Percentiles rank a stretch among this genome's conserved stretches.
Evolutionary conservation across 2,113 vertebrate species (phyloP).

Genomic region (Python bivittatus): DNA sequence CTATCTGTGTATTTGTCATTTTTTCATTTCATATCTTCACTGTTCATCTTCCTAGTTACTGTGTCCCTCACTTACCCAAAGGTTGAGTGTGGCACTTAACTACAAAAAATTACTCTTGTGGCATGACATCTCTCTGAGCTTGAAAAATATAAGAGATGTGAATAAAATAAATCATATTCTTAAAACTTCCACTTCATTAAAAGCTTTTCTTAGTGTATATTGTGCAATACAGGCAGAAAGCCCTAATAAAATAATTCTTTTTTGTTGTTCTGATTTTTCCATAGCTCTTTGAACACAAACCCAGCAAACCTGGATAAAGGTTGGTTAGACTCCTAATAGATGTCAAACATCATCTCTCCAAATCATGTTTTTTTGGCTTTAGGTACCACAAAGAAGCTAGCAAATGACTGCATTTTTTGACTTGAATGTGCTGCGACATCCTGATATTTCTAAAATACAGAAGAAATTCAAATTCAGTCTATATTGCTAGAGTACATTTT

Average conservation of each 20-base stretch:
- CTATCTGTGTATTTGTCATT: too few relatives aligned
- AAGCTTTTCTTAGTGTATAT: neutral
- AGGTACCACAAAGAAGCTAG: neutral
- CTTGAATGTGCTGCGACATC: neutral
- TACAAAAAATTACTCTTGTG: too few relatives aligned
- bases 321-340: neutral
- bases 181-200: neutral
- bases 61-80: neutral
- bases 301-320: neutral
- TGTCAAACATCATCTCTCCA: neutral
- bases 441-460: conserved; percentile 12
- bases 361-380: conserved; percentile 11
- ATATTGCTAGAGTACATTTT: neutral
- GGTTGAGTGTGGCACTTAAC: neutral
- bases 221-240: neutral
- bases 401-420: neutral
- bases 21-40: too few relatives aligned
- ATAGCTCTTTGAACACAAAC: neutral
- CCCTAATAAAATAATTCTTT: neutral
- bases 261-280: neutral
- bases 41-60: too few relatives aligned
- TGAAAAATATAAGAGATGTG: neutral
- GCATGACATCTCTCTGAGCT: neutral
- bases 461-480: conserved; percentile 4
- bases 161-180: neutral